phyloP scores from a whole-genome alignment of 2,797 vertebrate genomes.

The Enteromius viviparus region DNA sequence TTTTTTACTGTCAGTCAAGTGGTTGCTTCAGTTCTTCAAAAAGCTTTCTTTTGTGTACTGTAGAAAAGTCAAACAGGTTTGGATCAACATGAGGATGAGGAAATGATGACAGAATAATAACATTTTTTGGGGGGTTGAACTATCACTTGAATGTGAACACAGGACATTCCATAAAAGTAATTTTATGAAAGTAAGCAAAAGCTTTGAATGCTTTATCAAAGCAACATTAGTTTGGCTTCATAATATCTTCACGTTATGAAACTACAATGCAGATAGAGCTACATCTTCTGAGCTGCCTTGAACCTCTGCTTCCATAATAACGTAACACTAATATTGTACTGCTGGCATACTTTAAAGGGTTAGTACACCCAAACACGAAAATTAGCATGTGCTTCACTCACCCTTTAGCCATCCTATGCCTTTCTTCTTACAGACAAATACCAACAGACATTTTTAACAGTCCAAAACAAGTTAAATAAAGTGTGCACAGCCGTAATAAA shows the following conservation, averaged over 20 bases:
- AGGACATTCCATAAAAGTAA: slow-evolving; percentile 1
- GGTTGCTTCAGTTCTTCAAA: not conserved
- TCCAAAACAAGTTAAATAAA: too few relatives aligned
- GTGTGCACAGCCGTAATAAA: too few relatives aligned
- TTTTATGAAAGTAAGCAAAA: slow-evolving; percentile 1
- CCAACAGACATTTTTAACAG: too few relatives aligned
- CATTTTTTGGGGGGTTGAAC: not conserved
- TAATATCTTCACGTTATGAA: not conserved
- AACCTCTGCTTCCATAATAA: not conserved
- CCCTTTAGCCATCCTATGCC: too few relatives aligned
- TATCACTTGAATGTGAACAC: not conserved
- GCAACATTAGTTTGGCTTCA: not conserved
- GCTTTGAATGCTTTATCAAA: slow-evolving; percentile 10
- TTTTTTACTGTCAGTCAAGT: not conserved
- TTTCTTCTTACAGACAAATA: too few relatives aligned
- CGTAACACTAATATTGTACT: not conserved
- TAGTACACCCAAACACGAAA: too few relatives aligned
- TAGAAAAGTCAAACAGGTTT: not conserved
- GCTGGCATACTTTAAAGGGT: slow-evolving; percentile 19
- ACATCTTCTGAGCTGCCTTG: not conserved
- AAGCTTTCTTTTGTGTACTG: not conserved
- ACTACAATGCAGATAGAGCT: not conserved
- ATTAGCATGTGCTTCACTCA: too few relatives aligned
- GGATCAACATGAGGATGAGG: not conserved
- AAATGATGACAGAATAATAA: not conserved